Evolutionary conservation across 2,113 vertebrate species (phyloP), one percentile per base, ranked within the genome.

Genomic region (Mastomys coucha): DNA sequence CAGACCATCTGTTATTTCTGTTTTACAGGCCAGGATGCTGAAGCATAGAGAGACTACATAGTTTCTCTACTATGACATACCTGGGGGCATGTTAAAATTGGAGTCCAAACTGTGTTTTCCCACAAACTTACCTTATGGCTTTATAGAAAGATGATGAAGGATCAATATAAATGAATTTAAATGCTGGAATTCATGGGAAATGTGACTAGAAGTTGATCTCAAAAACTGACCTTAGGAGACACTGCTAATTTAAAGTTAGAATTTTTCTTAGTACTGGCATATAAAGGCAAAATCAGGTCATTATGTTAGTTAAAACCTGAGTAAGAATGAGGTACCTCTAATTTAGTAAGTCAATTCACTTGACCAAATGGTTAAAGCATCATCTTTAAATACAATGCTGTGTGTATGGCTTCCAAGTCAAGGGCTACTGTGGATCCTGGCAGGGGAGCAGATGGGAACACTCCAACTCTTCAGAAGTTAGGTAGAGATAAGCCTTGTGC

Each of bases 331-430:
- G 9, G 39, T 42, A 14, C 26, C 69, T 53, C 60, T 69, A 78
- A 84, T 97, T 94, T 88, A 60, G 22, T 91, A 93, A 95, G 72
- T 91, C 53, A 42, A 69, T 73, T 92, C 84, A 88, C n/a, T 89
- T 33, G 22, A 85, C 39, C 91, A 93, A 78, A 78, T 36, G 14
- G 67, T 91, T 85, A 80, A 80, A 82, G 77, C 4, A 45, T 75
- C 39, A 85, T 94, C 75, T 78, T 75, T 91, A 91, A 85, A n/a
- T 85, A 63, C 1, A 80, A 33, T 28, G 5, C 17, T 45, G 17
- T 81, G 78, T 58, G 39, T 77, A 20, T 49, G 53, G 42, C 33
- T 90, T 92, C 80, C n/a, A 84, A 81, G 39, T 73, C 63, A 11
- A 88, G 82, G 26, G 19, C 45, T 36, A 28, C 28, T 60, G 10